A percentile compares a stretch with the other conserved stretches of the same genome.
Conservation (phyloP, 53 echinoderm and acorn worm species). For the Apostichopus leukothele region DNA sequence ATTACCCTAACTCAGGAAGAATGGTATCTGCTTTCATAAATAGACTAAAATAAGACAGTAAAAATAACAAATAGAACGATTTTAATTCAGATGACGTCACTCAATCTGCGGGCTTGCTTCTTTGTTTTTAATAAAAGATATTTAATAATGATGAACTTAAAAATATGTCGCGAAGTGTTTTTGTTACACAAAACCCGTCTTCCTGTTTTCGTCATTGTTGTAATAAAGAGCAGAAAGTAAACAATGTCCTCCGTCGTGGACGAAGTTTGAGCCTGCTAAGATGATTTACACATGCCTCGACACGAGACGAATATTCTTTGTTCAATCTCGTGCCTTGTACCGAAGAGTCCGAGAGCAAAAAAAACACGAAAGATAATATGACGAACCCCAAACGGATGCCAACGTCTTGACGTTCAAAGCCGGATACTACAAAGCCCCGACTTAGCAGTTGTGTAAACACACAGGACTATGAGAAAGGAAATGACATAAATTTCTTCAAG, state of each 20-base stretch:
- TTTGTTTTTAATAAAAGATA: background rate
- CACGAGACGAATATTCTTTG: background rate
- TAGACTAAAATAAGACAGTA: too few species aligned
- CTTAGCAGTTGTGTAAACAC: background rate
- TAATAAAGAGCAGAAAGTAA: background rate
- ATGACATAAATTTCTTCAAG: background rate
- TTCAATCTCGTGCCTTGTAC: background rate
- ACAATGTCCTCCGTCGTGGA: too few species aligned
- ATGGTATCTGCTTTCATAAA: too few species aligned
- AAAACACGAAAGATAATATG: background rate
- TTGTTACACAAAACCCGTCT: background rate
- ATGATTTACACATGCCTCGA: too few species aligned
- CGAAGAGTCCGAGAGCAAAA: background rate
- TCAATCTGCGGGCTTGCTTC: background rate
- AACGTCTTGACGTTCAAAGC: background rate
- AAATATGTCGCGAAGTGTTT: background rate
- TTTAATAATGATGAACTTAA: background rate
- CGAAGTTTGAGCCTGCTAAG: too few species aligned
- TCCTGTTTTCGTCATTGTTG: background rate
- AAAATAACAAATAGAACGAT: too few species aligned
- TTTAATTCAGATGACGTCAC: background rate
- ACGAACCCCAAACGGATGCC: background rate
- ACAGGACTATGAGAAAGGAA: background rate
- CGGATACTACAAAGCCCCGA: background rate
- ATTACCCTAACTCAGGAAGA: too few species aligned